Evolutionary conservation across 2,113 vertebrate genomes (phyloP).

Genomic region (Cnemophilus loriae): DNA sequence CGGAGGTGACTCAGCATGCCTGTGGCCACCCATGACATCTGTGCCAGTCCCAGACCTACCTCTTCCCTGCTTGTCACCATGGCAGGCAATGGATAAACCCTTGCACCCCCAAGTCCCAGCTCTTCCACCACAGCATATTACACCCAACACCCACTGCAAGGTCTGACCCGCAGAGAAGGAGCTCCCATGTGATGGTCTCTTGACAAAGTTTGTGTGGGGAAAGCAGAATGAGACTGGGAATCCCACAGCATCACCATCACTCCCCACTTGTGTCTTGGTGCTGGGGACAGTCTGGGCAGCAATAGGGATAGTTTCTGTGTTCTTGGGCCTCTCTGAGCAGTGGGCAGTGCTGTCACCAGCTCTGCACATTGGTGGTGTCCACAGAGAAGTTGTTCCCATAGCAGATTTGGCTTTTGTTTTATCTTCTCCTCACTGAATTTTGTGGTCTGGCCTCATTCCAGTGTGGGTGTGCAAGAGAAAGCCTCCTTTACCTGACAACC

Average conservation of each 20-base stretch:
- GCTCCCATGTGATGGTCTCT: background rate
- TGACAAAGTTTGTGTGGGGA: too few species aligned
- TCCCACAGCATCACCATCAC: background rate
- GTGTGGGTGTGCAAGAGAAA: background rate
- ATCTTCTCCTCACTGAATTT: background rate
- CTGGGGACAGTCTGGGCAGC: background rate
- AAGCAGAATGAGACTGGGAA: background rate
- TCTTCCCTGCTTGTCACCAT: background rate
- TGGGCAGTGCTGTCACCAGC: background rate
- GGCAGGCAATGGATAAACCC: background rate
- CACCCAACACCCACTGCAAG: background rate
- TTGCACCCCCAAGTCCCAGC: background rate
- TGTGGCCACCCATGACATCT: too few species aligned
- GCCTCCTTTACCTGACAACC: background rate
- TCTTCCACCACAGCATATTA: background rate
- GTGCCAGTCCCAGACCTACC: background rate
- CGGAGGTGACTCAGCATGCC: background rate
- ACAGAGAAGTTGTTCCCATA: background rate
- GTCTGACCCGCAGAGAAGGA: background rate
- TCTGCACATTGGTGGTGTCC: background rate
- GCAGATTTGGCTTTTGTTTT: background rate
- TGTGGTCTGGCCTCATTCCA: background rate
- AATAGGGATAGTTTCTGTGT: background rate
- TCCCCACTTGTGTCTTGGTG: background rate
- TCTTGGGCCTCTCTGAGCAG: background rate